Evolutionary conservation across 2,888 invertebrate genomes (phyloP).

Genomic region (Automeris io): DNA sequence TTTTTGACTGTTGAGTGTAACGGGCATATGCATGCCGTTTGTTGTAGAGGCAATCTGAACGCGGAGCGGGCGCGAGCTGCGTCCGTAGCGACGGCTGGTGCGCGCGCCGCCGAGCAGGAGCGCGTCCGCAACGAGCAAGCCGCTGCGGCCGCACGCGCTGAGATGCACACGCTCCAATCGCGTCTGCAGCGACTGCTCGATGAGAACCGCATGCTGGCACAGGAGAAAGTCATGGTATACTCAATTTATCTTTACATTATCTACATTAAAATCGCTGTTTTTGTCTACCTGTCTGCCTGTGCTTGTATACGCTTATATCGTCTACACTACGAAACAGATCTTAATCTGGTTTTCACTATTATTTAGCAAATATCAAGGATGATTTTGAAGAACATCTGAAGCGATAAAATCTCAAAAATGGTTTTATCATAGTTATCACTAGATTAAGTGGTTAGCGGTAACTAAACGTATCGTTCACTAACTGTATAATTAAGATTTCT

Average conservation of each 20-base stretch:
- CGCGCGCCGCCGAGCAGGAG: conserved; percentile 68
- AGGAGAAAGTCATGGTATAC: conserved; percentile 77
- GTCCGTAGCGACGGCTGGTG: conserved; percentile 70
- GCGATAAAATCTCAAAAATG: too few species aligned
- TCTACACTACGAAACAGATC: too few species aligned
- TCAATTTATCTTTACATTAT: conserved; percentile 3
- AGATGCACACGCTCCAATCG: conserved; percentile 78
- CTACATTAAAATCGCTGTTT: too few species aligned
- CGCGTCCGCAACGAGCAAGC: conserved; percentile 76
- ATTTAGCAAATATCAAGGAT: too few species aligned
- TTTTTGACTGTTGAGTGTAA: not conserved
- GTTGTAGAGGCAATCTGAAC: conserved; percentile 75
- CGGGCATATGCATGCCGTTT: not conserved
- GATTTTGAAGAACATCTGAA: too few species aligned
- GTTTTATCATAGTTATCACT: too few species aligned
- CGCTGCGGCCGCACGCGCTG: conserved; percentile 78
- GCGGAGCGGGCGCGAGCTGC: conserved; percentile 81
- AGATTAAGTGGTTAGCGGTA: too few species aligned
- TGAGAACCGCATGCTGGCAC: conserved; percentile 78
- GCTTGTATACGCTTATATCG: too few species aligned
- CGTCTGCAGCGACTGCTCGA: conserved; percentile 79
- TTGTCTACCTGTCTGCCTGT: too few species aligned
- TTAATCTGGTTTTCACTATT: too few species aligned
- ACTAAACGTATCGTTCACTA: too few species aligned
- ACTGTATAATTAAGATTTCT: too few species aligned